Evolutionary conservation across 2,888 invertebrate genomes (phyloP).

Genomic region (Rosalia funebris): DNA sequence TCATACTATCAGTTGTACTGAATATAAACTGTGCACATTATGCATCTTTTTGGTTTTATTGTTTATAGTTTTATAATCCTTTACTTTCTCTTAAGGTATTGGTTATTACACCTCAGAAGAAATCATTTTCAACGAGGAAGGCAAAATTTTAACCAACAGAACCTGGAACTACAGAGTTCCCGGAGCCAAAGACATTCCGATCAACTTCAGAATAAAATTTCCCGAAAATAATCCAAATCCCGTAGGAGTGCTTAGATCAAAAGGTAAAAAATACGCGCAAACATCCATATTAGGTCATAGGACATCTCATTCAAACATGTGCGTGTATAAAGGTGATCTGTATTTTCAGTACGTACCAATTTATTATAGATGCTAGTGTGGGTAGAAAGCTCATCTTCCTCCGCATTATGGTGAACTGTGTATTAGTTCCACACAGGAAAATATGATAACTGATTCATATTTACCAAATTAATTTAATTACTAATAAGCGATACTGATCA

Average conservation of each 20-base stretch:
- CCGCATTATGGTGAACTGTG: neutral
- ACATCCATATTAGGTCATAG: neutral
- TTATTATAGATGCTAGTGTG: neutral
- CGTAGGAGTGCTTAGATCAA: constrained; percentile 76
- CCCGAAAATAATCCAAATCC: constrained; percentile 73
- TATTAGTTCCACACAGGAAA: too few species aligned
- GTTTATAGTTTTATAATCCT: too few species aligned
- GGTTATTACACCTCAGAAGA: constrained; percentile 81
- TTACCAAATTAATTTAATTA: too few species aligned
- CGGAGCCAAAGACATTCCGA: constrained; percentile 80
- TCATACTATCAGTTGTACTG: too few species aligned
- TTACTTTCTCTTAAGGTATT: constrained; percentile 40
- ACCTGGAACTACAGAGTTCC: constrained; percentile 87
- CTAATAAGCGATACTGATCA: too few species aligned
- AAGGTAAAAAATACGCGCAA: constrained; percentile 68
- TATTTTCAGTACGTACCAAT: neutral
- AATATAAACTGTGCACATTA: too few species aligned
- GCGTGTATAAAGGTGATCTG: neutral
- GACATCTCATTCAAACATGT: neutral
- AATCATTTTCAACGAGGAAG: constrained; percentile 70
- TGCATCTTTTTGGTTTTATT: too few species aligned
- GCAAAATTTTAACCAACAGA: constrained; percentile 76
- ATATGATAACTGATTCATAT: too few species aligned
- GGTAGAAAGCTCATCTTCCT: neutral
- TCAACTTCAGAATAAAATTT: constrained; percentile 78